Evolutionary conservation across 2,113 vertebrate species (phyloP).

Genomic region (Phylloscopus whistleri): DNA sequence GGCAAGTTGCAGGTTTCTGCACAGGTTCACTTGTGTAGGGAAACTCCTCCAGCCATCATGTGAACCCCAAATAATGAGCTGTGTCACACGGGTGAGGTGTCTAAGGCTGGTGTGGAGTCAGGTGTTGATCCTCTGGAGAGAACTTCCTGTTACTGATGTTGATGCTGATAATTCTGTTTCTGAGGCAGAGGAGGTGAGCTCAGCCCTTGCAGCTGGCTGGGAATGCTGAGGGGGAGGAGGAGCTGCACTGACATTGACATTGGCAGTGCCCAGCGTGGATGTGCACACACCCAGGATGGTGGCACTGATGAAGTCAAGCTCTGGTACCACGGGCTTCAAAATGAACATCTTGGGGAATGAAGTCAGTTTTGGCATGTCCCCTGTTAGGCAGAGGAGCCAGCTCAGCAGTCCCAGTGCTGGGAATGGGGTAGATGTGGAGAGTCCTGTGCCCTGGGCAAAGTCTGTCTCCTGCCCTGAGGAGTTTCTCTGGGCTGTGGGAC

Average conservation of each 20-base stretch:
- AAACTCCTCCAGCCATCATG: background rate
- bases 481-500: background rate
- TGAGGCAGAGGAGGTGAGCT: background rate
- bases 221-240: background rate
- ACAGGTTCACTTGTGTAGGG: rapidly evolving
- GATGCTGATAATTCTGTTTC: background rate
- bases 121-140: background rate
- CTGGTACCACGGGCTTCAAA: background rate
- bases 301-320: background rate
- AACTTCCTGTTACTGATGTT: background rate
- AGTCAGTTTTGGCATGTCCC: background rate
- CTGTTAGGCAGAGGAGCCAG: background rate
- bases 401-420: background rate
- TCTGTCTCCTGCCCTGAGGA: background rate
- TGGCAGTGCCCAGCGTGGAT: background rate
- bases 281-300: background rate
- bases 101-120: background rate
- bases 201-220: background rate
- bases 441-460: background rate
- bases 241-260: background rate
- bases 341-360: background rate
- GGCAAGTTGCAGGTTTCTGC: background rate
- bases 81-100: background rate
- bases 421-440: background rate
- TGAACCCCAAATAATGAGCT: background rate